Evolutionary conservation across 2,113 vertebrate species (phyloP).

Genomic region (Microtus ochrogaster): DNA sequence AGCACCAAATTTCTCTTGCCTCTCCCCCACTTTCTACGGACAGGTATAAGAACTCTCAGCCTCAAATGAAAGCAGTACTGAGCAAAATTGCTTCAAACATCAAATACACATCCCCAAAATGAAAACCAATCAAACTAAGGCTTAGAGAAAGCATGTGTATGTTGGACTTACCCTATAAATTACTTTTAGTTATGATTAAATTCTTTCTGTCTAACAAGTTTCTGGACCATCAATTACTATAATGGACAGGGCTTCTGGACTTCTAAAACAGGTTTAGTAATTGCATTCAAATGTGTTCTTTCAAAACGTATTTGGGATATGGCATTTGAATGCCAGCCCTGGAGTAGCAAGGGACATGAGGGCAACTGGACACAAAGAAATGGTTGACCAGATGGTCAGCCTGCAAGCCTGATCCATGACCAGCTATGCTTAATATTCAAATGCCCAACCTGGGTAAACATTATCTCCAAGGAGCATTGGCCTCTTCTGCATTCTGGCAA

Average conservation of each 20-base stretch:
- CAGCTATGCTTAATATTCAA: conserved; percentile 53
- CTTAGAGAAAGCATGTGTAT: conserved; percentile 70
- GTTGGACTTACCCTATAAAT: conserved; percentile 79
- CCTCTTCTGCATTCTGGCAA: conserved; percentile 51
- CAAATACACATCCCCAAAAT: conserved; percentile 79
- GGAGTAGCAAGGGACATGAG: conserved; percentile 40
- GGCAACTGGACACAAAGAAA: conserved; percentile 64
- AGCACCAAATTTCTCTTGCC: conserved; percentile 72
- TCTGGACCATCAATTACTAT: conserved; percentile 81
- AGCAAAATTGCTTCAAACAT: conserved; percentile 76
- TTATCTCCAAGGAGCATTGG: conserved; percentile 40
- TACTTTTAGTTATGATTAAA: conserved; percentile 79
- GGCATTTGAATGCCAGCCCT: conserved; percentile 75
- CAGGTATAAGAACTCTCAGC: conserved; percentile 68
- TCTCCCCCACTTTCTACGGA: conserved; percentile 53
- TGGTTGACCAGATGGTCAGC: conserved; percentile 43
- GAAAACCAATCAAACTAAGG: conserved; percentile 76
- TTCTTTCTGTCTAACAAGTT: conserved; percentile 75
- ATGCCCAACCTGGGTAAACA: conserved; percentile 54
- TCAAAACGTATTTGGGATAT: conserved; percentile 40
- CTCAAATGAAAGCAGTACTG: conserved; percentile 73
- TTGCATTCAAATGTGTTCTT: conserved; percentile 79
- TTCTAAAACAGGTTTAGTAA: conserved; percentile 76
- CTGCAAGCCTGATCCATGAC: neutral
- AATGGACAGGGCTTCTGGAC: conserved; percentile 73